A percentile compares a stretch with the other conserved stretches of the same genome.
Conservation (phyloP, 2,113 vertebrate genomes). For the Heterochromis multidens region DNA sequence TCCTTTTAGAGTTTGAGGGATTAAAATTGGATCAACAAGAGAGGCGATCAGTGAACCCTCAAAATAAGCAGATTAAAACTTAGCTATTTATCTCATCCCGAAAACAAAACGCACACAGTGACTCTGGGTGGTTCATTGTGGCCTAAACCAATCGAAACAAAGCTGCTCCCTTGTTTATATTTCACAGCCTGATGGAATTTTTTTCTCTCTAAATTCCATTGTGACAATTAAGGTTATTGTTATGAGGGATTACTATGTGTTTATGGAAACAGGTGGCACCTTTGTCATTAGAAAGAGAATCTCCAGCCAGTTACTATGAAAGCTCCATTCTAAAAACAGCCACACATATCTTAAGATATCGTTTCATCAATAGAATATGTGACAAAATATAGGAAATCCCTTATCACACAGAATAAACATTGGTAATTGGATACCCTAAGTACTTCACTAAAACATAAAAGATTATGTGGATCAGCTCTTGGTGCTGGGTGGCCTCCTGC, state of each 20-base stretch:
- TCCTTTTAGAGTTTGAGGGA: not conserved
- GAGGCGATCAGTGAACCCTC: not conserved
- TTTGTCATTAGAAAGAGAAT: not conserved
- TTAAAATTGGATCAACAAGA: not conserved
- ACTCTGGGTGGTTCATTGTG: not conserved
- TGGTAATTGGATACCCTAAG: not conserved
- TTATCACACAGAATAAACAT: not conserved
- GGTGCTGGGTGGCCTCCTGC: not conserved
- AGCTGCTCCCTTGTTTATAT: conserved; percentile 6
- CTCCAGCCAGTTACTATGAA: not conserved
- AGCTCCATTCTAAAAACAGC: not conserved
- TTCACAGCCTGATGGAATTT: not conserved
- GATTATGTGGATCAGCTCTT: conserved; percentile 27
- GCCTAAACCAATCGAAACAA: conserved; percentile 3
- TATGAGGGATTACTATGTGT: not conserved
- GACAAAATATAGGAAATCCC: conserved; percentile 1
- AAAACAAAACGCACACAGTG: not conserved
- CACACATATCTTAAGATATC: not conserved
- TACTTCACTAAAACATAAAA: conserved; percentile 12
- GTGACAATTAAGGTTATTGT: not conserved
- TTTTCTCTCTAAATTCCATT: conserved; percentile 3
- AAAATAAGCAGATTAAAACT: conserved; percentile 34
- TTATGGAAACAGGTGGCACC: not conserved
- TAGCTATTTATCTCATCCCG: not conserved
- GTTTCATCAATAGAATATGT: not conserved